Conservation (phyloP, 2,113 vertebrate species). For the Xiphorhynchus elegans region DNA sequence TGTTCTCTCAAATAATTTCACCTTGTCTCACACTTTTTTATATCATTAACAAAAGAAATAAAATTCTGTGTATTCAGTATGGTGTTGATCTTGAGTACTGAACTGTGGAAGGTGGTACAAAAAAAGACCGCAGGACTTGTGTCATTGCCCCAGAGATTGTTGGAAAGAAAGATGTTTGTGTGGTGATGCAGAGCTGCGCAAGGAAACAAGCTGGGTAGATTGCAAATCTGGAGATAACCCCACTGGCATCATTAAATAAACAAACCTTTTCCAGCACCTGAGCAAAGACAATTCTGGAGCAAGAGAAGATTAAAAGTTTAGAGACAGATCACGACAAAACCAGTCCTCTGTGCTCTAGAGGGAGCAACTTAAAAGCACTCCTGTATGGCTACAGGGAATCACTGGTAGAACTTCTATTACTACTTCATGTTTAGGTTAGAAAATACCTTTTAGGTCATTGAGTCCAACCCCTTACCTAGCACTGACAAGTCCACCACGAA, state of each 20-base stretch:
- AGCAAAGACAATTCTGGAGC: background rate
- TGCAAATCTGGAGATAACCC: background rate
- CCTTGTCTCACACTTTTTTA: background rate
- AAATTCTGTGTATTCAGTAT: background rate
- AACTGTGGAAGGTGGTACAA: background rate
- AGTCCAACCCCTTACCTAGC: background rate
- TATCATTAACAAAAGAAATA: background rate
- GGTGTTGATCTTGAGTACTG: background rate
- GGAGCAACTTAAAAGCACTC: background rate
- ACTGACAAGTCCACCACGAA: background rate
- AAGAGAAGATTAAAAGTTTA: background rate
- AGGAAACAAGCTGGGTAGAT: background rate
- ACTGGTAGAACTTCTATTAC: background rate
- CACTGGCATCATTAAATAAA: background rate
- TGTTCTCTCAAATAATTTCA: background rate
- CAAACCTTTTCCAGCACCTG: background rate
- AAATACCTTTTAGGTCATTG: background rate
- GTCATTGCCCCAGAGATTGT: background rate
- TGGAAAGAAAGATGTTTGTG: background rate
- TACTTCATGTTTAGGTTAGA: background rate
- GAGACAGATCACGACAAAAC: background rate
- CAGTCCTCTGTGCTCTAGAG: background rate
- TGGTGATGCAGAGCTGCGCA: rapidly evolving
- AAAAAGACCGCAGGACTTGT: background rate
- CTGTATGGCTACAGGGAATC: background rate